Evolutionary conservation across 2,113 vertebrate species (phyloP), one percentile per base, ranked within the genome.

Genomic region (Pungitius pungitius): DNA sequence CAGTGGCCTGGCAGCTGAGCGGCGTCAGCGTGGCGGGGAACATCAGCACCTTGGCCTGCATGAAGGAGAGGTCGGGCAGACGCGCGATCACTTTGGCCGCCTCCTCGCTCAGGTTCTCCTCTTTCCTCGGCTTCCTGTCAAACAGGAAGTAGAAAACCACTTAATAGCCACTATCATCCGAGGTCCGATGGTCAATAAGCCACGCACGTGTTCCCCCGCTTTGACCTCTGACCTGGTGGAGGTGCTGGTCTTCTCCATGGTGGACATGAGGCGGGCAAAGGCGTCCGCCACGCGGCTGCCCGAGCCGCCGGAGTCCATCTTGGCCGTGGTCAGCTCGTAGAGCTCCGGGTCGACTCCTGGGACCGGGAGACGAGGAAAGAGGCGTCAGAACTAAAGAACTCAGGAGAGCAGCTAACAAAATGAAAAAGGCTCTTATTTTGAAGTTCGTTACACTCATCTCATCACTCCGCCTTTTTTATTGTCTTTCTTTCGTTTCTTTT

Each of bases 31-130:
- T 98, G 91, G 97, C 82, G 45, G 97, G 98, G 80, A 99, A 99
- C 97, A 99, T 99, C 92, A 99, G 93, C 88, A 99, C 97, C 93
- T 98, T 99, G 89, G 97, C 97, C 91, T 96, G 95, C 97, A 99
- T 99, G 95, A 99, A 99, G 70, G 96, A 96, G 14, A 99, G 91
- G 85, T 99, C 98, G 2, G 98, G 97, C 87, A 99, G 96, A 81
- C 87, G 88, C 15, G 94, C 86, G 52, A 99, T 99, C 85, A 99
- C 97, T 82, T 95, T 94, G 72, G 90, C 81, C 30, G 98, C 97
- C 94, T 99, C 98, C 77, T 95, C 94, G 71, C 97, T 99, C 74
- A 99, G 94, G 60, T 97, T 94, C 89, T 99, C 97, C 60, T 99
- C 97, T 85, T 94, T 96, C 87, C 92, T 95, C 54, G 94, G 95